These are phyloP conservation scores for Rhinopomastus cyanomelas DNA, from an alignment of 2,113 vertebrate species.

Conservation along the genomic window DNA sequence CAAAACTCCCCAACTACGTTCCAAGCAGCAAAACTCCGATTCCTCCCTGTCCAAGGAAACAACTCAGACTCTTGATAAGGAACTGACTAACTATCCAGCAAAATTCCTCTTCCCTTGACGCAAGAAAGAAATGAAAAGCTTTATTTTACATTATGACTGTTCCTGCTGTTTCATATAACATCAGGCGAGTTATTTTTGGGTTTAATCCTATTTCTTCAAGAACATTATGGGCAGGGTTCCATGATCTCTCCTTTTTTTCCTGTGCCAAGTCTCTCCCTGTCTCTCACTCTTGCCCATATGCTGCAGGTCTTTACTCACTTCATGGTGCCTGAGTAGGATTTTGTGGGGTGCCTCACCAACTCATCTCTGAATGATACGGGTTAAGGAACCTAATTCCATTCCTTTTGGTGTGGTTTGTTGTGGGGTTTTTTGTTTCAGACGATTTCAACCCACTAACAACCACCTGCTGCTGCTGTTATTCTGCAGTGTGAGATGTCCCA, in stretches of 20 bases:
- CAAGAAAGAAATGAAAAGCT: neutral
- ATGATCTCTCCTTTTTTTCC: neutral
- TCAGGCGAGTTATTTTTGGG: neutral
- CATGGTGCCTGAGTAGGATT: neutral
- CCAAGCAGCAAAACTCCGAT: neutral
- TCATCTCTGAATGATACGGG: neutral
- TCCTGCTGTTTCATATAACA: neutral
- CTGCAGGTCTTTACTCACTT: neutral
- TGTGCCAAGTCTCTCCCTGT: neutral
- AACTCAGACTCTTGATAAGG: conserved; percentile 9
- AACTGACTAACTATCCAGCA: neutral
- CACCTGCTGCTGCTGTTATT: neutral
- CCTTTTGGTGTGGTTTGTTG: neutral
- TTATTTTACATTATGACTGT: neutral
- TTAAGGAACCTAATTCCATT: neutral
- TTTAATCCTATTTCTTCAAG: neutral
- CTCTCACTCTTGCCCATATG: neutral
- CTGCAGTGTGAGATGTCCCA: neutral
- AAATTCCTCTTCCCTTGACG: neutral
- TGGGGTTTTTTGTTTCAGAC: neutral
- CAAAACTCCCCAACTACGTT: neutral
- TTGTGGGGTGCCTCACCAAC: neutral
- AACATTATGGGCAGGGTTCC: neutral
- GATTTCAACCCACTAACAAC: neutral
- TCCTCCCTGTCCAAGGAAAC: neutral